Evolutionary conservation across 2,113 vertebrate species (phyloP).

Genomic region (Naja naja): DNA sequence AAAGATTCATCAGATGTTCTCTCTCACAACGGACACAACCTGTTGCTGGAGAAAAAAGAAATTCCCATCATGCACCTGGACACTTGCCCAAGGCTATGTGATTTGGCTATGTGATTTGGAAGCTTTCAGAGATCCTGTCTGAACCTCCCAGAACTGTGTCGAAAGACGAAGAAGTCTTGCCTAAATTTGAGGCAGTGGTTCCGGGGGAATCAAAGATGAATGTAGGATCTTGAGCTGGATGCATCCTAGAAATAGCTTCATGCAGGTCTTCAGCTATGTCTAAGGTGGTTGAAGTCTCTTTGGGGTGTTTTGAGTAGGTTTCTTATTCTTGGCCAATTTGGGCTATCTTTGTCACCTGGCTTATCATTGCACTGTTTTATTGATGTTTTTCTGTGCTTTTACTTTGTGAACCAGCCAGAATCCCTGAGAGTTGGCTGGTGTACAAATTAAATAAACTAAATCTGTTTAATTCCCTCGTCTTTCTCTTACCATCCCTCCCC

Average conservation of each 20-base stretch:
- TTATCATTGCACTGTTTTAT: neutral
- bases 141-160: neutral
- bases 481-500: neutral
- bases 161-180: neutral
- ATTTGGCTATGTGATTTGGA: neutral
- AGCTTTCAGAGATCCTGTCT: neutral
- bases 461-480: neutral
- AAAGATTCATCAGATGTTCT: neutral
- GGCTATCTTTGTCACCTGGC: neutral
- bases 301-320: neutral
- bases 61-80: constrained; percentile 12
- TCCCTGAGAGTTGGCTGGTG: neutral
- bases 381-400: neutral
- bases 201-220: neutral
- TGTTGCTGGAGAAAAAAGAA: rapidly evolving
- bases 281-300: neutral
- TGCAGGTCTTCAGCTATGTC: neutral
- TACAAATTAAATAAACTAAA: neutral
- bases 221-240: neutral
- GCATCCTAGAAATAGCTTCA: neutral
- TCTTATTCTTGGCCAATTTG: neutral
- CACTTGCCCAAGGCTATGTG: neutral
- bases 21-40: neutral
- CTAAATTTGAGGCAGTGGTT: neutral
- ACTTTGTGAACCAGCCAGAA: neutral